Percentiles rank a stretch among this genome's conserved stretches.
Conservation (phyloP, 2,797 vertebrate genomes). For the Tokudaia muenninki region DNA sequence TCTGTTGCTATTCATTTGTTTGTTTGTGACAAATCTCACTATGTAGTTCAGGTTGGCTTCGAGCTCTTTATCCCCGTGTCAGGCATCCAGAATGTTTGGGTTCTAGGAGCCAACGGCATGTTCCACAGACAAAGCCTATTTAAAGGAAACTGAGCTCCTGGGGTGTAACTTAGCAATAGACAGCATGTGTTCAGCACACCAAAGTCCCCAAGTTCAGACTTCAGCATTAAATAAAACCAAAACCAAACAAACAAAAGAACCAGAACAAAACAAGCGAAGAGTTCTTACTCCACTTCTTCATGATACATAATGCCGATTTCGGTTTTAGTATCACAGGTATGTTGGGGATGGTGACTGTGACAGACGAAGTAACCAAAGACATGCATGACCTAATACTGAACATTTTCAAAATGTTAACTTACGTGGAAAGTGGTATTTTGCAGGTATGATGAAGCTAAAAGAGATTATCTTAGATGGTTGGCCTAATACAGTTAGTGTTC, state of each 20-base stretch:
- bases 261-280: background rate
- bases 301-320: conserved; percentile 42
- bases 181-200: background rate
- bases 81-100: background rate
- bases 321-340: conserved; percentile 56
- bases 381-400: conserved; percentile 25
- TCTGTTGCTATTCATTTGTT: background rate
- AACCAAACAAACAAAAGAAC: background rate
- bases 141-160: background rate
- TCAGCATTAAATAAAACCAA: background rate
- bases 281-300: conserved; percentile 6
- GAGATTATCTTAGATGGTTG: background rate
- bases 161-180: background rate
- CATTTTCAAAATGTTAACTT: background rate
- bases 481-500: background rate
- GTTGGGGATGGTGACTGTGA: conserved; percentile 19
- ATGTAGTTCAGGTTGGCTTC: background rate
- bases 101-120: background rate
- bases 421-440: conserved; percentile 8
- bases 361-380: conserved; percentile 32
- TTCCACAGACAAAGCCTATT: background rate
- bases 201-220: background rate
- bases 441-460: background rate
- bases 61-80: background rate
- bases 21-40: background rate